Conservation (phyloP, 2,113 vertebrate genomes). For the Crotalus tigris region DNA sequence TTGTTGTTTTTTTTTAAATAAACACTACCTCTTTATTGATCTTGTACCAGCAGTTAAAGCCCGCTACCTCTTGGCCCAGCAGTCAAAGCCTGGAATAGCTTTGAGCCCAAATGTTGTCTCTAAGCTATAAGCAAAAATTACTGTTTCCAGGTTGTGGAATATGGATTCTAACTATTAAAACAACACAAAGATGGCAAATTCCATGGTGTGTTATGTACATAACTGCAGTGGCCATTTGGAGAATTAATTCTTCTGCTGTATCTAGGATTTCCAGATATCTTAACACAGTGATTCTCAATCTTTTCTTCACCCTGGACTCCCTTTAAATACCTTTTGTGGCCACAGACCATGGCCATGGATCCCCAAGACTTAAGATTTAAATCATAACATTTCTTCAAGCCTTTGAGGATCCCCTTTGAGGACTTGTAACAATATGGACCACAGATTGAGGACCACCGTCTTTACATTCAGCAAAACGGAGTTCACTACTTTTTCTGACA, state of each 20-base stretch:
- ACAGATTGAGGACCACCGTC: neutral
- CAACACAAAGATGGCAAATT: neutral
- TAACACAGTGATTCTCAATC: neutral
- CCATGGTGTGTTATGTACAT: neutral
- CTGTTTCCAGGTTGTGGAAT: neutral
- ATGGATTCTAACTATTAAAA: neutral
- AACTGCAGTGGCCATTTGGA: neutral
- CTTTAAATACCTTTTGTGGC: neutral
- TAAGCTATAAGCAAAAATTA: neutral
- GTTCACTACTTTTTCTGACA: neutral
- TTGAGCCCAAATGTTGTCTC: neutral
- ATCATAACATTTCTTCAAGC: too few species aligned
- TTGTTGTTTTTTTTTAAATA: neutral
- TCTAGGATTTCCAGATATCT: neutral
- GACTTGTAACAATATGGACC: too few species aligned
- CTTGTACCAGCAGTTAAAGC: neutral
- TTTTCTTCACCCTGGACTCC: neutral
- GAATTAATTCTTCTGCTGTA: neutral
- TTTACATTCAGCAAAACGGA: neutral
- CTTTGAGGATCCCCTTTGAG: too few species aligned
- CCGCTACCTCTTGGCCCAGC: neutral
- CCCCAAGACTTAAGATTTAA: too few species aligned
- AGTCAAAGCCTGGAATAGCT: neutral
- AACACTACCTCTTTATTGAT: neutral
- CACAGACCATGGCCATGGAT: neutral